phyloP scores from a whole-genome alignment of 2,113 vertebrate genomes.

The Syngnathus floridae region DNA sequence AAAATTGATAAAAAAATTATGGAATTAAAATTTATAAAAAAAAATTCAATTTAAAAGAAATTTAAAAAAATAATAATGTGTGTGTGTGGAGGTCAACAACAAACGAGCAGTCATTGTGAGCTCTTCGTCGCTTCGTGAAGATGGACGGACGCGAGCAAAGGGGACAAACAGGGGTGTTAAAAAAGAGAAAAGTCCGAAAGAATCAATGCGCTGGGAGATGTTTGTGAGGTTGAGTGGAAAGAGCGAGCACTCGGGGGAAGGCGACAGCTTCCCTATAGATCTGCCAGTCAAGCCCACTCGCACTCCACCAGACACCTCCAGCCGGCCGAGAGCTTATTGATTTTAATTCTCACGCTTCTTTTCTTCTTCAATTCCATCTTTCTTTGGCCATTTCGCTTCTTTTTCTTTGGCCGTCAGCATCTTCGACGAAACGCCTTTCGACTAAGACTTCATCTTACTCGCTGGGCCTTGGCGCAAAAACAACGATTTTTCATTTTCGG shows the following conservation, averaged over 20 bases:
- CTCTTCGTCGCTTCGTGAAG: constrained; percentile 8
- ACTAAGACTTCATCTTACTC: constrained; percentile 17
- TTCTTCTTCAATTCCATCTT: constrained; percentile 31
- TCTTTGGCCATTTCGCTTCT: constrained; percentile 13
- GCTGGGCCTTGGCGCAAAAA: not conserved
- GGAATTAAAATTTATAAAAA: too few species aligned
- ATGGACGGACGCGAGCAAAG: constrained; percentile 10
- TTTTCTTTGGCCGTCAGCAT: constrained; percentile 30
- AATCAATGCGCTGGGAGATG: constrained; percentile 43
- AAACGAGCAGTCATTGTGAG: not conserved
- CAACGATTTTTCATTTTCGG: constrained; percentile 9
- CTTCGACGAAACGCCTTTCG: constrained; percentile 22
- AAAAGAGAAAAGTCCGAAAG: constrained; percentile 6
- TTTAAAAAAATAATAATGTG: too few species aligned
- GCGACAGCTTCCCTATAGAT: constrained; percentile 67
- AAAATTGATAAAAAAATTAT: too few species aligned
- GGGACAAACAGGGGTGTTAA: constrained; percentile 29
- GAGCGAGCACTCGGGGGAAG: constrained; percentile 45
- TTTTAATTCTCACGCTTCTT: constrained; percentile 40
- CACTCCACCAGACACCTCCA: constrained; percentile 49
- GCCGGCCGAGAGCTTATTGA: constrained; percentile 54
- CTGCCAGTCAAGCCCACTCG: constrained; percentile 60
- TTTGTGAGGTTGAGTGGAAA: constrained; percentile 53
- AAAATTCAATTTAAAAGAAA: too few species aligned
- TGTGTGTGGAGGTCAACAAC: not conserved